Evolutionary conservation across 2,888 invertebrate genomes (phyloP), one percentile per base, ranked within the genome.

Genomic region (Thalpophila matura): DNA sequence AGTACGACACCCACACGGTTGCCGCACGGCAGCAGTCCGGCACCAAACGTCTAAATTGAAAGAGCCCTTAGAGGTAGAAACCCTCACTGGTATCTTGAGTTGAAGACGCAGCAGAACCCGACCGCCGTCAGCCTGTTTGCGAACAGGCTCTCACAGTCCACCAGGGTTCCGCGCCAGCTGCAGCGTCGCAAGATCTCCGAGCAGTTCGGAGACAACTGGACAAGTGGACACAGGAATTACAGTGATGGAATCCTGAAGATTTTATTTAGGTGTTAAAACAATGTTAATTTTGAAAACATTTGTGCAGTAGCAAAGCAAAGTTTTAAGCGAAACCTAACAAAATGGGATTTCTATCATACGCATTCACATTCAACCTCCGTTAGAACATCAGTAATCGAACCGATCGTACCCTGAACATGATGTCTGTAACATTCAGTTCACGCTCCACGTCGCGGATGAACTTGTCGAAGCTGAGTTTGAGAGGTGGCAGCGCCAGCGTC

Each of bases 91-190:
- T 87, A 91, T 83, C 89, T 82, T 4, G 93, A 91, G 86, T 96
- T 96, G 80, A 95, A 96, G n/a, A 92, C 90, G 74, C 96, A 96
- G 83, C 96, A 96, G 76, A 86, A 95, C 2, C 96, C 96, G 42
- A 95, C 89, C 16, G 91, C 89, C 0, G 96, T 96, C 63, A 91
- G 80, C 12, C 95, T 87, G 12, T 84, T 73, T 0, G 85, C 82
- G 73, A 96, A 95, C 50, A 96, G 79, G 0, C 89, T 73, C 0
- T 67, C 75, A 66, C 95, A 95, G 6, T 87, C 75, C n/a, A 79
- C 53, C 26, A 70, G 60, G 3, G 70, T 71, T 0, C 92, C 91
- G 29, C 86, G 87, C 93, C 96, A 96, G 3, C 77, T 74, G 77
- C 96, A 96, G 14, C 87, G 84, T 14, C 84, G 47, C 40, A 96